Base-by-base conservation (phyloP, 2,797 vertebrate species). In the Sardinella longiceps region DNA sequence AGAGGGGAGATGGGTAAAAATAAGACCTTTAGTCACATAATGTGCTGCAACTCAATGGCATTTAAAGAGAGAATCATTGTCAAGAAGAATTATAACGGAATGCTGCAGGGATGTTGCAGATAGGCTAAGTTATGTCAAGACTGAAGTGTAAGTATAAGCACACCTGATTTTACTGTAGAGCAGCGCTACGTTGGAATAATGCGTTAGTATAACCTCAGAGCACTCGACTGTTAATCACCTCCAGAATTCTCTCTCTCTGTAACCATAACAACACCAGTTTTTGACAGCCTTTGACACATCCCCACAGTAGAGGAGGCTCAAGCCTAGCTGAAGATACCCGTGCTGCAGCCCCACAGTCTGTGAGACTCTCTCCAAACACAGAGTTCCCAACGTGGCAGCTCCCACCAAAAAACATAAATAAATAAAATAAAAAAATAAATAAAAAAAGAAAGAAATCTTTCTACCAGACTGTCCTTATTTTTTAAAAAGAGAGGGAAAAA, bases 201-300 rank as follows among this genome's bases (percentile, higher is more conserved):
- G 66, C 28, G n/a, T n/a, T n/a, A 30, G 33, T 15, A 4, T 74
- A 74, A 74, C 66, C 66, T 74, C 66, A 14, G 30, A 33, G 15
- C 30, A 30, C 28, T 74, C 66, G 14, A 39, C 66, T 74, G 66
- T 74, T 74, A 74, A 74, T 74, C 66, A 74, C 33, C 30, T 74
- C 66, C 66, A 18, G 30, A 74, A 74, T 74, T 74, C 66, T 18
- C 66, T 18, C 66, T 33, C 66, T 74, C 28, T 74, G 66, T 74
- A 74, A 74, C 66, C 66, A 74, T 74, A 74, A 74, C 66, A 74
- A 74, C 66, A 39, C 14, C 66, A 74, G 66, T 37, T 74, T 58
- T 74, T 74, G 66, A 74, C 66, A 74, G 66, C 14, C 66, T 74
- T 74, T 74, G 66, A 74, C 66, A 74, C 66, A 39, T 74, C 66